These are phyloP conservation scores for Panulirus ornatus DNA, from an alignment of 1,140 invertebrate genomes.

Conservation along the genomic window DNA sequence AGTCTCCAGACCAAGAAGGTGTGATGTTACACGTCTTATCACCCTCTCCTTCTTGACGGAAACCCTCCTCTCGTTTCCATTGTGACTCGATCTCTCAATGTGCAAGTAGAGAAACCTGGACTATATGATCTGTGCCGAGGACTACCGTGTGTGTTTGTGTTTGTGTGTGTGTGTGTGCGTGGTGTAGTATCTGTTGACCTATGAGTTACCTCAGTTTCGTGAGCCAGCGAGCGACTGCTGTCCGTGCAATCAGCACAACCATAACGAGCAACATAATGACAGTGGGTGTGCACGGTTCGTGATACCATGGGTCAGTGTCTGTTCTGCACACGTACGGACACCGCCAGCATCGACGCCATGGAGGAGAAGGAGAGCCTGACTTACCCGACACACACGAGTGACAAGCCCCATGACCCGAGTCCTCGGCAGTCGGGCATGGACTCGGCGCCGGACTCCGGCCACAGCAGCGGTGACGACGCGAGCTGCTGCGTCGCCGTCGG, in stretches of 20 bases:
- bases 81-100: no score
- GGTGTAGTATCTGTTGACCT: no score
- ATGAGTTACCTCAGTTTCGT: no score
- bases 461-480: conserved; percentile 66
- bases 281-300: not conserved
- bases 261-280: not conserved
- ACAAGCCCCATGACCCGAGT: not conserved
- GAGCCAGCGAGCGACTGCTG: not conserved
- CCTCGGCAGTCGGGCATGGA: not conserved
- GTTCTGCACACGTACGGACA: conserved; percentile 21
- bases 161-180: no score
- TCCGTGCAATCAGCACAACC: not conserved
- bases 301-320: conserved; percentile 62
- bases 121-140: no score
- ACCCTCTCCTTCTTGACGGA: not conserved
- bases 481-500: conserved; percentile 16
- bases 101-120: no score
- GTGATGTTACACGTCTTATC: not conserved
- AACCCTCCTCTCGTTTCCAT: not conserved
- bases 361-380: not conserved
- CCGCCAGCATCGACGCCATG: not conserved
- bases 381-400: not conserved
- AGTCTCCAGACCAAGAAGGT: not conserved
- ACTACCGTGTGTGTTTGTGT: not conserved
- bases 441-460: conserved; percentile 40